phyloP scores from a whole-genome alignment of 2,888 invertebrate species.

The Latheticus oryzae region DNA sequence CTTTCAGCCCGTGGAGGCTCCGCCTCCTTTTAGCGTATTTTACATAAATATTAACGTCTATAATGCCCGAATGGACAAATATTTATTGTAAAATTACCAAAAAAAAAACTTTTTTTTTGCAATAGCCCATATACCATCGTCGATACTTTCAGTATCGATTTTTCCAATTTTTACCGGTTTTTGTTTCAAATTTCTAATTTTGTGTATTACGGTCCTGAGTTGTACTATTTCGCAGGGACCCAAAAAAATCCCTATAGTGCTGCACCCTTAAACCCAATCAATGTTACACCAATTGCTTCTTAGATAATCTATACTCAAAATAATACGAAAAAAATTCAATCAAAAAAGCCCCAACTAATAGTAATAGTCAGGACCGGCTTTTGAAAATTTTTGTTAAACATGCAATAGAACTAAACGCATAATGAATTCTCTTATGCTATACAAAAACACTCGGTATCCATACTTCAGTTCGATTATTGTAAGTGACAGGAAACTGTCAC shows the following conservation, averaged over 20 bases:
- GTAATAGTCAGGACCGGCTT: conserved; percentile 22
- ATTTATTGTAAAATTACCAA: conserved; percentile 67
- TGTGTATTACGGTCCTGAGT: conserved; percentile 47
- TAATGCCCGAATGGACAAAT: conserved; percentile 66
- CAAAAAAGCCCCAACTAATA: conserved; percentile 40
- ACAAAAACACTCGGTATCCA: conserved; percentile 66
- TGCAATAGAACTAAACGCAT: conserved; percentile 67
- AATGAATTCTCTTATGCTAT: conserved; percentile 60
- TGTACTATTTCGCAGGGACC: conserved; percentile 49
- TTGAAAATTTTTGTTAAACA: conserved; percentile 59
- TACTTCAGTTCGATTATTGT: conserved; percentile 62
- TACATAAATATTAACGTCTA: conserved; percentile 66
- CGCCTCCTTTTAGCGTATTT: conserved; percentile 59
- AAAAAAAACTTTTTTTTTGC: conserved; percentile 62
- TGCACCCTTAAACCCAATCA: conserved; percentile 30
- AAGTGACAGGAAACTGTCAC: conserved; percentile 17
- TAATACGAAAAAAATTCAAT: conserved; percentile 52
- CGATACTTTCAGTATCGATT: conserved; percentile 53
- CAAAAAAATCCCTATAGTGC: conserved; percentile 56
- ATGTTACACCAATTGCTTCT: conserved; percentile 23
- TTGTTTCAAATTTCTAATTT: conserved; percentile 54
- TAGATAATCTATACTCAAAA: conserved; percentile 20
- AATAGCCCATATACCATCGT: conserved; percentile 64
- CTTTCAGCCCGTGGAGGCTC: conserved; percentile 53
- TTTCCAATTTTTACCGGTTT: conserved; percentile 58